These are phyloP conservation scores for Dexiosoma caninum DNA, from an alignment of 2,888 invertebrate genomes.

Conservation along the genomic window DNA sequence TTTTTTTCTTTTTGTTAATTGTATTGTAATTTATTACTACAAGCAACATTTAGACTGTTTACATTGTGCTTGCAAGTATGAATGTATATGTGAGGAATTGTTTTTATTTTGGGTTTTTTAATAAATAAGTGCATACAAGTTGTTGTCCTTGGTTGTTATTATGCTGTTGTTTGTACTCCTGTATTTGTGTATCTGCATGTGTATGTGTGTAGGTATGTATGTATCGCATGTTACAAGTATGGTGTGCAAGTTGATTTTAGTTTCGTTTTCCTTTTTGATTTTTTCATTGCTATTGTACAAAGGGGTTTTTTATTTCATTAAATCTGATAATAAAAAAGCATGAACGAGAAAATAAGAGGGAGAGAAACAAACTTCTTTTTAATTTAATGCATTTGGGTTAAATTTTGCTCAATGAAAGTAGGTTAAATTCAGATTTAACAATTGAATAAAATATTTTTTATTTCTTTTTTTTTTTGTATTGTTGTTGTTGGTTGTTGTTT, in stretches of 20 bases:
- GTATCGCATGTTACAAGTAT: conserved; percentile 63
- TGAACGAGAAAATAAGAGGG: neutral
- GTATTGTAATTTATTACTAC: conserved; percentile 71
- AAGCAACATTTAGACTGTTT: conserved; percentile 71
- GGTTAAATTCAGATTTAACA: conserved; percentile 58
- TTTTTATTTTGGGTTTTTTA: conserved; percentile 67
- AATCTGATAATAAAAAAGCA: conserved; percentile 17
- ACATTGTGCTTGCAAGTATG: neutral
- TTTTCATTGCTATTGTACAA: conserved; percentile 68
- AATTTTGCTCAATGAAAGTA: conserved; percentile 48
- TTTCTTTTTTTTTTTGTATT: neutral
- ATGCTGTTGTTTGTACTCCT: conserved; percentile 17
- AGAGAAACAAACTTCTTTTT: conserved; percentile 45
- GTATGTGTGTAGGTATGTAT: too few species aligned
- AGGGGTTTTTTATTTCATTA: conserved; percentile 63
- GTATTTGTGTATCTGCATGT: too few species aligned
- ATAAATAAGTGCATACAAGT: conserved; percentile 23
- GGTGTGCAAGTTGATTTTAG: conserved; percentile 61
- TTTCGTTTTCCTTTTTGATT: conserved; percentile 32
- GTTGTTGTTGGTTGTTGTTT: conserved; percentile 16
- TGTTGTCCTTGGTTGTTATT: conserved; percentile 61
- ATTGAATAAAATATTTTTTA: conserved; percentile 44
- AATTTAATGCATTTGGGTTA: conserved; percentile 65
- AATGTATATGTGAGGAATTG: conserved; percentile 64
- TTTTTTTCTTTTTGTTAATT: conserved; percentile 7